Evolutionary conservation across 2,113 vertebrate genomes (phyloP).

Genomic region (Chauna torquata): DNA sequence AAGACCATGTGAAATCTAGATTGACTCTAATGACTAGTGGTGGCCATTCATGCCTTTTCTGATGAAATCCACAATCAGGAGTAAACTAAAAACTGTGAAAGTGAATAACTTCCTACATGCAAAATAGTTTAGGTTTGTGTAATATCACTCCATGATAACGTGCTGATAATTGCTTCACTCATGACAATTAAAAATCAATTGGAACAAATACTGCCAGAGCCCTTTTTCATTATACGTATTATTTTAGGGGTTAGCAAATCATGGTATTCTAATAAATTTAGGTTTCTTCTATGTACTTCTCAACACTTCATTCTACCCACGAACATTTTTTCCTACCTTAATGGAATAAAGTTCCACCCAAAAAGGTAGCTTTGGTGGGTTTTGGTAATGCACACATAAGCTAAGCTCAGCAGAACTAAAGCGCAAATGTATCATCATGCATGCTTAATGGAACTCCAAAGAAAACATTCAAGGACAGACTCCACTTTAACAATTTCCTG

Average conservation of each 20-base stretch:
- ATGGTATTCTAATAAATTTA: not conserved
- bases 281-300: not conserved
- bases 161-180: not conserved
- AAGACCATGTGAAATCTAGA: not conserved
- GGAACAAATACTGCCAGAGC: not conserved
- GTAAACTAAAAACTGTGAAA: not conserved
- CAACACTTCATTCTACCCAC: not conserved
- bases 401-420: not conserved
- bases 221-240: not conserved
- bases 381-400: not conserved
- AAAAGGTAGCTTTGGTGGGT: not conserved
- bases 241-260: too few relatives aligned
- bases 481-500: not conserved
- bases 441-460: not conserved
- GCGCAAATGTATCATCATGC: not conserved
- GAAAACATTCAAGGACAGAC: constrained; percentile 47
- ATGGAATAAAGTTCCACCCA: not conserved
- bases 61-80: not conserved
- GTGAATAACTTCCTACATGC: not conserved
- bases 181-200: not conserved
- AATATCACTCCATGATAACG: not conserved
- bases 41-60: not conserved
- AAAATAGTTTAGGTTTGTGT: not conserved
- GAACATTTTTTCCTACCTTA: not conserved
- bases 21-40: not conserved